Percentiles rank a stretch among this genome's conserved stretches.
Conservation (phyloP, 2,797 vertebrate species). For the Pristis pectinata region DNA sequence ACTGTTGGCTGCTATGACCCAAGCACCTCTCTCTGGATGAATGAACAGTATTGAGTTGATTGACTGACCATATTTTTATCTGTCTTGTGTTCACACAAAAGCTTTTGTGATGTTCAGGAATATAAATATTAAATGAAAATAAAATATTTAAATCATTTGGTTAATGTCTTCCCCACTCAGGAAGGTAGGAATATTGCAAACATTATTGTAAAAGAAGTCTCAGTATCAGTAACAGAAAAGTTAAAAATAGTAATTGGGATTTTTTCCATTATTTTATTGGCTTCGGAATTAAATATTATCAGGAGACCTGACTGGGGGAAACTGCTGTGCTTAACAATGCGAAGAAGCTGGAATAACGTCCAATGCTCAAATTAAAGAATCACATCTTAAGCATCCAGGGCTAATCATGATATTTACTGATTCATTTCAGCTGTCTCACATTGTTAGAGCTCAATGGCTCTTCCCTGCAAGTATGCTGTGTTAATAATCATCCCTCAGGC, state of each 20-base stretch:
- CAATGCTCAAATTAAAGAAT: neutral
- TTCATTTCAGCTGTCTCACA: neutral
- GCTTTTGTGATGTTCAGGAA: neutral
- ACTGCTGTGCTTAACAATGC: neutral
- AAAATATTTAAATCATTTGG: neutral
- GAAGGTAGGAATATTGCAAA: neutral
- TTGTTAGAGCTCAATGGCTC: neutral
- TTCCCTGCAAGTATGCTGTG: neutral
- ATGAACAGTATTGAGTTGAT: neutral
- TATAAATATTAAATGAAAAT: neutral
- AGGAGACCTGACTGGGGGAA: neutral
- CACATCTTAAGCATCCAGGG: neutral
- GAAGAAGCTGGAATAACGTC: neutral
- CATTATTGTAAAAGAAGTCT: neutral
- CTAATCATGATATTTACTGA: conserved; percentile 1
- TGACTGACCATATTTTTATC: neutral
- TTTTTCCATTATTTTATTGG: neutral
- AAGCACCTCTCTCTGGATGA: neutral
- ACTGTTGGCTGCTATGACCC: neutral
- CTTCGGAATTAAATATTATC: neutral
- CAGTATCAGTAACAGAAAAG: neutral
- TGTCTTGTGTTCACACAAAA: neutral
- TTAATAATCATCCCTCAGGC: neutral
- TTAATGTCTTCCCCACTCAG: neutral
- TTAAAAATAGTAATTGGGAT: neutral